phyloP scores from a whole-genome alignment of 53 echinoderm and acorn worm species.

The Pentamera pediparva region DNA sequence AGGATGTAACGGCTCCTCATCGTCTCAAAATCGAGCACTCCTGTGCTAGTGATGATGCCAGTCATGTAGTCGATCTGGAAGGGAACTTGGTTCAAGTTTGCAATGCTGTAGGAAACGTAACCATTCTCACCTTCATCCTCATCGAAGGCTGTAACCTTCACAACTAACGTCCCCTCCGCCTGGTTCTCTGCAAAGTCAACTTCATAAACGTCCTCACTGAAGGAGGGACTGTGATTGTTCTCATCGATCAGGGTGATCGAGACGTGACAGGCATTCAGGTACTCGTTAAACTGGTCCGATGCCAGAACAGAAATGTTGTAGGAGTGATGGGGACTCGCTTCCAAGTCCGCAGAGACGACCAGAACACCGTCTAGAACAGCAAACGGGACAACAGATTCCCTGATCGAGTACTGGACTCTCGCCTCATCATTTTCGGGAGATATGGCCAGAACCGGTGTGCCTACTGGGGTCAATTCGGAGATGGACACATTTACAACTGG shows the following conservation, averaged over 20 bases:
- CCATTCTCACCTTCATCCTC: constrained; percentile 84
- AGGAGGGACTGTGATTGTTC: constrained; percentile 86
- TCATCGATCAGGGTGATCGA: constrained; percentile 66
- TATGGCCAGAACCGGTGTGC: constrained; percentile 68
- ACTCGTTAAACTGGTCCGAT: constrained; percentile 40
- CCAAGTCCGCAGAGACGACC: constrained; percentile 50
- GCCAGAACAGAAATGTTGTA: constrained; percentile 60
- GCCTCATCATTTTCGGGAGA: constrained; percentile 49
- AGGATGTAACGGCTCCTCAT: constrained; percentile 78
- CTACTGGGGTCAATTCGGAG: constrained; percentile 72
- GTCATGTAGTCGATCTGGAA: constrained; percentile 92
- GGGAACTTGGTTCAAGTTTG: constrained; percentile 83
- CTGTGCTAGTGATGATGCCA: constrained; percentile 77
- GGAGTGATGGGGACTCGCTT: constrained; percentile 48
- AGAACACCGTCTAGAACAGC: constrained; percentile 64
- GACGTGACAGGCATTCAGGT: constrained; percentile 38
- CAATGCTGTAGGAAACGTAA: constrained; percentile 91
- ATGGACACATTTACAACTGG: constrained; percentile 57
- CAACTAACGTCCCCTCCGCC: constrained; percentile 43
- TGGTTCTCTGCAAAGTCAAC: constrained; percentile 72
- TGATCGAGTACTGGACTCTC: constrained; percentile 48
- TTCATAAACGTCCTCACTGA: constrained; percentile 53
- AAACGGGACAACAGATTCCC: constrained; percentile 56
- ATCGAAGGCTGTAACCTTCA: constrained; percentile 62
- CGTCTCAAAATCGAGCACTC: constrained; percentile 81